phyloP scores from a whole-genome alignment of 1,140 invertebrate species.

The Cydia splendana region DNA sequence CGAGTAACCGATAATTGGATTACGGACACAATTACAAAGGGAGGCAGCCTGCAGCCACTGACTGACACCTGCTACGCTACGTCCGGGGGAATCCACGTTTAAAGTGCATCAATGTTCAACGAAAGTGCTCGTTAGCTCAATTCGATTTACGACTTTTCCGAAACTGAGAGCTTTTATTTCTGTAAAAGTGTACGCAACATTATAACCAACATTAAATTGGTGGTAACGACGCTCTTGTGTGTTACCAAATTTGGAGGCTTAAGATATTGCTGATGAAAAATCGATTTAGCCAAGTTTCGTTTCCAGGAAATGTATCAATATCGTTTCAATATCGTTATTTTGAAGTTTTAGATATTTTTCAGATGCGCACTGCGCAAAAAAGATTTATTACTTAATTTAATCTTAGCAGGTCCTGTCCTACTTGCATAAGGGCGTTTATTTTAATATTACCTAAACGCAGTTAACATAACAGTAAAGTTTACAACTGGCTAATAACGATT shows the following conservation, averaged over 20 bases:
- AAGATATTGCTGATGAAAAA: no score
- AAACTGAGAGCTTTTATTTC: no score
- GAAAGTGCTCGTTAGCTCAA: conserved; percentile 3
- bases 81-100: neutral
- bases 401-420: neutral
- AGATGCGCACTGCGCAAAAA: no score
- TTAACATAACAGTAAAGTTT: conserved; percentile 26
- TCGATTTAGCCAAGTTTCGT: no score
- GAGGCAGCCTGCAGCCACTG: conserved; percentile 47
- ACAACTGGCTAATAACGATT: conserved; percentile 32
- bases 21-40: conserved; percentile 48
- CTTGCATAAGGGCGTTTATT: conserved; percentile 2
- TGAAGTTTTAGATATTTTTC: no score
- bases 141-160: neutral
- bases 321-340: no score
- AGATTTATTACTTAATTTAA: no score
- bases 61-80: conserved; percentile 44
- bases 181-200: no score
- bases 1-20: conserved; percentile 46
- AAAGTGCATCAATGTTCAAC: neutral
- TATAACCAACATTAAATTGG: no score
- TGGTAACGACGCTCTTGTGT: no score
- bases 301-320: no score
- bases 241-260: no score
- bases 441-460: neutral